phyloP scores from a whole-genome alignment of 2,113 vertebrate genomes.

The Eonycteris spelaea region DNA sequence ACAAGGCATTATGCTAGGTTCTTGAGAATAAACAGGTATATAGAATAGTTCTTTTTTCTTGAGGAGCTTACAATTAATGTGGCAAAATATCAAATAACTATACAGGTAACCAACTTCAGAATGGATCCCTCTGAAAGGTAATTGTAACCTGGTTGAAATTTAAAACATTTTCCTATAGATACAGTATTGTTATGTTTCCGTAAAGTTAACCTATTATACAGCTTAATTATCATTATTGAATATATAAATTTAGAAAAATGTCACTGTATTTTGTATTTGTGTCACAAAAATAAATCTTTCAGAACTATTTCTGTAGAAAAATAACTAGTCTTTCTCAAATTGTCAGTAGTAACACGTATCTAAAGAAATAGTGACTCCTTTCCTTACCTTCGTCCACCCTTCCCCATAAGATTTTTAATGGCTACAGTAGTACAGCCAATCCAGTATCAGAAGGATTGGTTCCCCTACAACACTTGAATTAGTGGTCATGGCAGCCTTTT shows the following conservation, averaged over 20 bases:
- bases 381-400: neutral
- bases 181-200: neutral
- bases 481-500: neutral
- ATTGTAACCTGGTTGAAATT: slow-evolving; percentile 13
- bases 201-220: neutral
- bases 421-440: neutral
- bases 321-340: neutral
- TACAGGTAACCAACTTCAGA: slow-evolving; percentile 7
- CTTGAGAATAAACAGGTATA: neutral
- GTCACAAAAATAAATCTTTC: neutral
- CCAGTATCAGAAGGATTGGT: neutral
- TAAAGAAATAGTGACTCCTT: neutral
- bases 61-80: neutral
- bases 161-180: neutral
- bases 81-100: neutral
- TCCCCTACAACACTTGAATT: neutral
- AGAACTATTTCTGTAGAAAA: neutral
- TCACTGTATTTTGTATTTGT: neutral
- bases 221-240: neutral
- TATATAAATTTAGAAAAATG: slow-evolving; percentile 16
- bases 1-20: neutral
- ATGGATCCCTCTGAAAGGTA: neutral
- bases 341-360: neutral
- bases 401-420: slow-evolving; percentile 1
- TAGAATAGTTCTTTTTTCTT: neutral